These are phyloP conservation scores for Allacma fusca DNA, from an alignment of 2,888 invertebrate genomes.

Conservation along the genomic window DNA sequence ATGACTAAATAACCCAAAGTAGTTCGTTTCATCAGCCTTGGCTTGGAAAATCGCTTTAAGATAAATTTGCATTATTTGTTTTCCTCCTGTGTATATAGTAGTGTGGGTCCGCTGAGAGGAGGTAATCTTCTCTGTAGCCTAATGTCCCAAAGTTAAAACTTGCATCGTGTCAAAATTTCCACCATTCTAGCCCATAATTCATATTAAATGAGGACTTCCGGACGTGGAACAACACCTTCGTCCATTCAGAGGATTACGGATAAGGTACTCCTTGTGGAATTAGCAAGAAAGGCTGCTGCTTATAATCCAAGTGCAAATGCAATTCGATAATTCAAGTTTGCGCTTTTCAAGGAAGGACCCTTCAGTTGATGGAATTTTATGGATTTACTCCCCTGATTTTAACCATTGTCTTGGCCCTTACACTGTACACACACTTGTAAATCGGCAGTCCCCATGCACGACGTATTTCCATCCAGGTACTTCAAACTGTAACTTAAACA, in stretches of 20 bases:
- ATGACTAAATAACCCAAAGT: conserved; percentile 27
- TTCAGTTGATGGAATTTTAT: background rate
- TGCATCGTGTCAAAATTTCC: too few species aligned
- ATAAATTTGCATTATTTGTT: conserved; percentile 31
- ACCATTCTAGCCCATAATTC: background rate
- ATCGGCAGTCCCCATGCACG: too few species aligned
- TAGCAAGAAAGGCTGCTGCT: background rate
- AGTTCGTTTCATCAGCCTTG: conserved; percentile 33
- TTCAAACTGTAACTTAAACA: too few species aligned
- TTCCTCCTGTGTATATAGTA: background rate
- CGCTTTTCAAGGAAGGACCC: background rate
- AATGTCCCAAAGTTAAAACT: too few species aligned
- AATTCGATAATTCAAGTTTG: conserved; percentile 3
- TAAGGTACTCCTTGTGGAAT: too few species aligned
- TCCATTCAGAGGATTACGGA: too few species aligned
- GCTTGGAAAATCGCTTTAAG: conserved; percentile 20
- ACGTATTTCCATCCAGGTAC: too few species aligned
- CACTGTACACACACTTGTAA: too few species aligned
- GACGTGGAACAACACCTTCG: too few species aligned
- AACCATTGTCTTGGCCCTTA: too few species aligned
- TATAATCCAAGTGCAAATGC: background rate
- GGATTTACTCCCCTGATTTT: background rate
- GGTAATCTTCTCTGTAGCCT: too few species aligned
- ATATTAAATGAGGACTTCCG: background rate
- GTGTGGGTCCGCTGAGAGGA: too few species aligned